Conservation (phyloP, 2,888 invertebrate species). For the Parnassius mnemosyne region DNA sequence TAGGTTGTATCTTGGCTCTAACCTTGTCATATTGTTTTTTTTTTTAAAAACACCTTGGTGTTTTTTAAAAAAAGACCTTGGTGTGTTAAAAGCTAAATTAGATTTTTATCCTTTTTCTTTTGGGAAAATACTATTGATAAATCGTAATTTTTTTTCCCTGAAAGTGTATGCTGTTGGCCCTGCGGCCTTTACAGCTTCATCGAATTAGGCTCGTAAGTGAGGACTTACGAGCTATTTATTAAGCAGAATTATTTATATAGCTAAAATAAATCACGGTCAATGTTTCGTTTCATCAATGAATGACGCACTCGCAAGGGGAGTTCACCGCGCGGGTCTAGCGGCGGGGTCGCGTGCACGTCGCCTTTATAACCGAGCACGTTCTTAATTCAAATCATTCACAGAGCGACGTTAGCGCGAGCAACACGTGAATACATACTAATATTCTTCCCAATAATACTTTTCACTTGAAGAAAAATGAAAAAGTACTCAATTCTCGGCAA, state of each 20-base stretch:
- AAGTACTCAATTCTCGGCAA: slow-evolving; percentile 70
- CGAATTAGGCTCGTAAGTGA: too few species aligned
- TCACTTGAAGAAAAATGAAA: slow-evolving; percentile 57
- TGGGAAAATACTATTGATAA: slow-evolving; percentile 16
- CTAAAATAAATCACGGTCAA: slow-evolving; percentile 27
- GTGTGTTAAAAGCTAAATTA: neutral
- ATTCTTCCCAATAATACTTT: slow-evolving; percentile 26
- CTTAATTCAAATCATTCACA: slow-evolving; percentile 41
- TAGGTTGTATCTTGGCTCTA: too few species aligned
- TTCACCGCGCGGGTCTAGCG: slow-evolving; percentile 34
- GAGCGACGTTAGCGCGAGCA: slow-evolving; percentile 26
- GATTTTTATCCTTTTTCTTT: neutral
- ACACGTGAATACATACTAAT: slow-evolving; percentile 25
- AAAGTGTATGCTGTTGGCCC: too few species aligned
- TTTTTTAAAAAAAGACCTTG: neutral
- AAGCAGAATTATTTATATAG: neutral
- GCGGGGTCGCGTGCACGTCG: slow-evolving; percentile 32
- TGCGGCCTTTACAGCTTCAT: too few species aligned
- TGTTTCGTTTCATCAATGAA: slow-evolving; percentile 35
- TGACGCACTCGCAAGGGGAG: slow-evolving; percentile 45
- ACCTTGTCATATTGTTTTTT: too few species aligned
- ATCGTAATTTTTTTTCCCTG: neutral
- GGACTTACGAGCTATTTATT: neutral
- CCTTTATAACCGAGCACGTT: slow-evolving; percentile 39
- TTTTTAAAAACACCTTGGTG: neutral